Evolutionary conservation across 2,113 vertebrate genomes (phyloP).

Genomic region (Prietella phreatophila): DNA sequence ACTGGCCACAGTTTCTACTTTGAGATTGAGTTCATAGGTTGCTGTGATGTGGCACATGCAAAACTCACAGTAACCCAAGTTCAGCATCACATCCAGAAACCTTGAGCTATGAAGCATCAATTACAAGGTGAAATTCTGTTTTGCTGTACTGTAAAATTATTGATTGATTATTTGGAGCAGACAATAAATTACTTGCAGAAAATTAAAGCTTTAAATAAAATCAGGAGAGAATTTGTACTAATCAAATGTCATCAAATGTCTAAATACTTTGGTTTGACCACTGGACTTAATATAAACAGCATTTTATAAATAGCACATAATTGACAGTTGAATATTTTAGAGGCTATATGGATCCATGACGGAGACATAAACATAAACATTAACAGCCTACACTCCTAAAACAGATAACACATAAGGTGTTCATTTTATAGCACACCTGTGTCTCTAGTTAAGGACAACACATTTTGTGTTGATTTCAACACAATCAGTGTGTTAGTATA

Average conservation of each 20-base stretch:
- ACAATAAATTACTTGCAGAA: background rate
- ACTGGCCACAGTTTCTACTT: too few species aligned
- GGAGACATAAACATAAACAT: background rate
- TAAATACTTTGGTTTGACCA: too few species aligned
- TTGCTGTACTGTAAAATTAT: slow-evolving; percentile 1
- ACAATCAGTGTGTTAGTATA: too few species aligned
- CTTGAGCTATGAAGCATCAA: background rate
- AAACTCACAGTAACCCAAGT: background rate
- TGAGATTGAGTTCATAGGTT: too few species aligned
- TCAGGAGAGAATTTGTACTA: background rate
- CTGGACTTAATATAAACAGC: background rate
- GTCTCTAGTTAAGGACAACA: too few species aligned
- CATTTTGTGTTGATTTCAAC: too few species aligned
- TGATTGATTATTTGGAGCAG: background rate
- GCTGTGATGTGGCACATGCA: background rate
- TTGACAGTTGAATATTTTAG: slow-evolving; percentile 10
- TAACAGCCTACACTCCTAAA: too few species aligned
- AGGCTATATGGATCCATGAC: background rate
- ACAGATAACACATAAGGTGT: too few species aligned
- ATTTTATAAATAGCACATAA: slow-evolving; percentile 10
- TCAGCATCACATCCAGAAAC: background rate
- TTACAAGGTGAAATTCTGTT: background rate
- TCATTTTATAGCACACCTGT: too few species aligned
- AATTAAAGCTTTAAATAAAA: slow-evolving; percentile 4
- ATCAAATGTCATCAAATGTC: too few species aligned